Conservation (phyloP, 2,113 vertebrate genomes). For the Lampris megalopsis region DNA sequence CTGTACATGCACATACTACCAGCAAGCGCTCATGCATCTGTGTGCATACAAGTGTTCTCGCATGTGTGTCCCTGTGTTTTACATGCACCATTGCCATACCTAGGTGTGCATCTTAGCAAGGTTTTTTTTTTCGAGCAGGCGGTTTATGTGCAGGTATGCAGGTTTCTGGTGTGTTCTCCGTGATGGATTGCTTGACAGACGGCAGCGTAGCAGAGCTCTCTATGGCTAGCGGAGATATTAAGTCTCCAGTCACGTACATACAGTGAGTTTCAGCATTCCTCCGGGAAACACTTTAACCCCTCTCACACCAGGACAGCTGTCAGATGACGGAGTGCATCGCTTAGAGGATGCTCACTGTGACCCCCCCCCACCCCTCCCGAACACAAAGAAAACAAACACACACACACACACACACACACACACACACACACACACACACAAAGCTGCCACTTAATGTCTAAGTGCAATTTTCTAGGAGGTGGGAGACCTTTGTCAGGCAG, state of each 20-base stretch:
- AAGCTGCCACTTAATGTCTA: slow-evolving; percentile 20
- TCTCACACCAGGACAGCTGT: slow-evolving; percentile 55
- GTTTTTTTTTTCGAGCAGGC: slow-evolving; percentile 28
- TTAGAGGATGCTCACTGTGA: slow-evolving; percentile 41
- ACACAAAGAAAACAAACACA: slow-evolving; percentile 9
- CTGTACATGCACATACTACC: slow-evolving; percentile 18
- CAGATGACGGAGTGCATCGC: slow-evolving; percentile 58
- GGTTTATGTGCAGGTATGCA: slow-evolving; percentile 50
- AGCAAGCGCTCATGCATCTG: not conserved
- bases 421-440: too few relatives aligned
- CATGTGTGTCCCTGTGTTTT: not conserved
- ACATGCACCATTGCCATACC: not conserved
- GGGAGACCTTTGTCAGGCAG: slow-evolving; percentile 40
- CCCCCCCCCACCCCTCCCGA: slow-evolving; percentile 10
- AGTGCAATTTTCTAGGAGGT: slow-evolving; percentile 45
- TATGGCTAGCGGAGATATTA: slow-evolving; percentile 77
- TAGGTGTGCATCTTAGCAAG: slow-evolving; percentile 40
- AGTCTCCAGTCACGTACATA: slow-evolving; percentile 79
- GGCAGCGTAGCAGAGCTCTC: slow-evolving; percentile 63
- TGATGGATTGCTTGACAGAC: slow-evolving; percentile 84
- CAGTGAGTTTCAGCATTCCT: slow-evolving; percentile 67
- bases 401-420: too few relatives aligned
- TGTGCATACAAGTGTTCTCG: slow-evolving; percentile 9
- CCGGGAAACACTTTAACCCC: slow-evolving; percentile 77
- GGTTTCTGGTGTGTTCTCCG: slow-evolving; percentile 70